Conservation (phyloP, 2,797 vertebrate species). For the Limosa lapponica region DNA sequence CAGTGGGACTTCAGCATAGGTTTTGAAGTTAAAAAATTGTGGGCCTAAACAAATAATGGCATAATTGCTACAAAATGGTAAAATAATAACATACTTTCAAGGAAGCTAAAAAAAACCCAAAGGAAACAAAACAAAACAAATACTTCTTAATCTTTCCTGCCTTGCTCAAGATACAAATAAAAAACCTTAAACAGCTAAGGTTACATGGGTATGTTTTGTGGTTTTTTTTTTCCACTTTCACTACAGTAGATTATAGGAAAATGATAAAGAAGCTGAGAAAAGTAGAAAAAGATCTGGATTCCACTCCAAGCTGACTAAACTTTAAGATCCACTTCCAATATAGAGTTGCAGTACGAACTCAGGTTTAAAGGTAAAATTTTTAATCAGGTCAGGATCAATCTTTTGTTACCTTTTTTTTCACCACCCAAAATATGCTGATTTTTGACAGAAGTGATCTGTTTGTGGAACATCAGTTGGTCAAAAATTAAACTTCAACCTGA, state of each 20-base stretch:
- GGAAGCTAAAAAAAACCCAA: background rate
- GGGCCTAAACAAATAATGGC: background rate
- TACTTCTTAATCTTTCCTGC: background rate
- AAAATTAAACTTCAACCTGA: background rate
- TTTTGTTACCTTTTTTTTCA: background rate
- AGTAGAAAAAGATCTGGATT: background rate
- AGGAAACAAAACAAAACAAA: background rate
- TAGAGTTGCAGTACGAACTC: background rate
- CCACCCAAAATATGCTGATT: background rate
- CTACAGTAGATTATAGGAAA: background rate
- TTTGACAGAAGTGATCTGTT: background rate
- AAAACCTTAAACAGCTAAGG: rapidly evolving
- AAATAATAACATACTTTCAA: background rate
- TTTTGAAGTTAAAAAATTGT: background rate
- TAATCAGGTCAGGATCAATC: rapidly evolving
- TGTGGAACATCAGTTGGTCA: background rate
- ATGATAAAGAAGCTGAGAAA: background rate
- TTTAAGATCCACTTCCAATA: background rate
- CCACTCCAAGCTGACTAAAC: background rate
- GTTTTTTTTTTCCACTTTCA: background rate
- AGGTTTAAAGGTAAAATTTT: background rate
- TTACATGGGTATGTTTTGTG: background rate
- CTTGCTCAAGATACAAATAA: background rate
- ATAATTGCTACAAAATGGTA: background rate
- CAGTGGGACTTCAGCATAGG: background rate